Conservation (phyloP, 1,140 invertebrate species). For the Dendrolimus kikuchii region DNA sequence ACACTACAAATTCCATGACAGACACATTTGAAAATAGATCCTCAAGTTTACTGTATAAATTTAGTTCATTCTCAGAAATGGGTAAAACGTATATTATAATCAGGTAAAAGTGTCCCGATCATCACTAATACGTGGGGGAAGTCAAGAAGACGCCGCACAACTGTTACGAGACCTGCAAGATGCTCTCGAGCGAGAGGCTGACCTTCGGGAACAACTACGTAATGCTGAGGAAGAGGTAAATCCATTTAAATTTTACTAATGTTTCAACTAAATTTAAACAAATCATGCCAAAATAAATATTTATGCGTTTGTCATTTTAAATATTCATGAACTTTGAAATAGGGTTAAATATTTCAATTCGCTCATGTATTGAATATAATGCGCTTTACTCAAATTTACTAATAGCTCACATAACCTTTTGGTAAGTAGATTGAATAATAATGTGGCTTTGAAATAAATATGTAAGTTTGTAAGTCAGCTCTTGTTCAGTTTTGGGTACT, state of each 20-base stretch:
- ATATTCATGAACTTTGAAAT: no score
- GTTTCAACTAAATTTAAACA: not conserved
- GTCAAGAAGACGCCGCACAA: constrained; percentile 85
- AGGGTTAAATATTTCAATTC: no score
- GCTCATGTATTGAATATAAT: not conserved
- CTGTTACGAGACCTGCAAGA: constrained; percentile 90
- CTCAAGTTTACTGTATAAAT: not conserved
- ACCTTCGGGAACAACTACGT: constrained; percentile 90
- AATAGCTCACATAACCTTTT: no score
- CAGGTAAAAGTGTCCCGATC: constrained; percentile 77
- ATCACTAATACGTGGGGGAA: constrained; percentile 80
- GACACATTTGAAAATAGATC: no score
- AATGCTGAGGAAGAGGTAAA: constrained; percentile 91
- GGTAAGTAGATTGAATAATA: no score
- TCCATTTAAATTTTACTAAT: not conserved
- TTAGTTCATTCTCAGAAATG: not conserved
- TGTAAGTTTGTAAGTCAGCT: constrained; percentile 1
- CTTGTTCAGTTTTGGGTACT: not conserved
- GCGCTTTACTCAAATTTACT: constrained; percentile 3
- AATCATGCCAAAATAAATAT: not conserved
- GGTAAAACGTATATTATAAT: constrained; percentile 14
- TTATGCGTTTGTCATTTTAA: no score
- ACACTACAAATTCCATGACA: no score
- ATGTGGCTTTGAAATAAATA: no score
- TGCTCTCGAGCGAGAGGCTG: constrained; percentile 92